These are phyloP conservation scores for Oreochromis mossambicus DNA, from an alignment of 2,797 vertebrate genomes.

Conservation along the genomic window DNA sequence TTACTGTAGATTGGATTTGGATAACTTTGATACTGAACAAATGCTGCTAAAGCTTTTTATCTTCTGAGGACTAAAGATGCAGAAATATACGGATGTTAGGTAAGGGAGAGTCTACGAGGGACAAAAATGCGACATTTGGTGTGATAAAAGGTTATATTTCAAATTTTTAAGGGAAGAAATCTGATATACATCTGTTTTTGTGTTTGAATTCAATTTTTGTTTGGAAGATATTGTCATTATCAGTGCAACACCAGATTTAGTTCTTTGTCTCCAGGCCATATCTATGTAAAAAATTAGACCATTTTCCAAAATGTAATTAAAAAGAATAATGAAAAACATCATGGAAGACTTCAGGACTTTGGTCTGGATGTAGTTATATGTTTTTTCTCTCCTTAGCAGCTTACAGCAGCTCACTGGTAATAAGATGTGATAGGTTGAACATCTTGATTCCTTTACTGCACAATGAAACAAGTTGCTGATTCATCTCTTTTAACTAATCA, in stretches of 20 bases:
- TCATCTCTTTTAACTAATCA: slow-evolving; percentile 73
- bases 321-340: slow-evolving; percentile 3
- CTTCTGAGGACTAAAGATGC: neutral
- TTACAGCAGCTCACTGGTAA: slow-evolving; percentile 48
- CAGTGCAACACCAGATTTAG: neutral
- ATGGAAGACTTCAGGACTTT: neutral
- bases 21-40: neutral
- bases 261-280: neutral
- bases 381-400: slow-evolving; percentile 7
- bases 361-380: neutral
- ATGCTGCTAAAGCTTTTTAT: neutral
- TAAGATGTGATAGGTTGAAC: slow-evolving; percentile 45
- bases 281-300: neutral
- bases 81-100: neutral
- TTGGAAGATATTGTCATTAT: neutral
- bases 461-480: slow-evolving; percentile 67
- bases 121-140: neutral
- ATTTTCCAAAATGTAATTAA: neutral
- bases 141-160: neutral
- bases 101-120: neutral
- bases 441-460: slow-evolving; percentile 61
- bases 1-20: neutral
- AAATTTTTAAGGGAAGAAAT: neutral
- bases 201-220: neutral
- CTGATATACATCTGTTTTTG: neutral